phyloP scores from a whole-genome alignment of 2,888 invertebrate species.

The Incurvaria masculella region DNA sequence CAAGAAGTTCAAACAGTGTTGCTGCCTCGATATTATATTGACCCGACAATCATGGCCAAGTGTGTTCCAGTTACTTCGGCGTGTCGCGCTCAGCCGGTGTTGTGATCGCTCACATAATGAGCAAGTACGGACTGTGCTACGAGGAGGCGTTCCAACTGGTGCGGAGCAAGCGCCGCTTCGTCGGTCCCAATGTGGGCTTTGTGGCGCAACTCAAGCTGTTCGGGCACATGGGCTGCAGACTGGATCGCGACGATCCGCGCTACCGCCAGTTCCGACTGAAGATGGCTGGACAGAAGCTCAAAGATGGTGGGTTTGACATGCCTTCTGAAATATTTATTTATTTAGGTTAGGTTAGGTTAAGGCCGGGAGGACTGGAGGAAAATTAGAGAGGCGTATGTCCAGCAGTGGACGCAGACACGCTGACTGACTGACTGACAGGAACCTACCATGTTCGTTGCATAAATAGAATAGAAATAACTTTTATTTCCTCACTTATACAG shows the following conservation, averaged over 20 bases:
- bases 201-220: constrained; percentile 74
- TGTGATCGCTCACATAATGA: constrained; percentile 86
- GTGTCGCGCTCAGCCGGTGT: constrained; percentile 87
- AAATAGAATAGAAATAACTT: background rate
- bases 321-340: too few relatives aligned
- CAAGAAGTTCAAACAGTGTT: too few relatives aligned
- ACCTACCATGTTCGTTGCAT: background rate
- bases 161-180: constrained; percentile 66
- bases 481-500: background rate
- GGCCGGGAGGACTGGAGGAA: too few relatives aligned
- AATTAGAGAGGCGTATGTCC: too few relatives aligned
- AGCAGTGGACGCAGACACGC: too few relatives aligned
- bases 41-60: too few relatives aligned
- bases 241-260: constrained; percentile 66
- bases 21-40: too few relatives aligned
- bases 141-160: constrained; percentile 67
- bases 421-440: too few relatives aligned
- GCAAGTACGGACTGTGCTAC: constrained; percentile 70
- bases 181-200: constrained; percentile 81
- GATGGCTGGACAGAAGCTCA: constrained; percentile 76
- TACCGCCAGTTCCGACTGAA: constrained; percentile 76
- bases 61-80: constrained; percentile 78
- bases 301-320: constrained; percentile 60
- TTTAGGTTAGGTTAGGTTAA: background rate
- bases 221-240: constrained; percentile 69